phyloP scores from a whole-genome alignment of 2,888 invertebrate genomes.

The Hemithea aestivaria region DNA sequence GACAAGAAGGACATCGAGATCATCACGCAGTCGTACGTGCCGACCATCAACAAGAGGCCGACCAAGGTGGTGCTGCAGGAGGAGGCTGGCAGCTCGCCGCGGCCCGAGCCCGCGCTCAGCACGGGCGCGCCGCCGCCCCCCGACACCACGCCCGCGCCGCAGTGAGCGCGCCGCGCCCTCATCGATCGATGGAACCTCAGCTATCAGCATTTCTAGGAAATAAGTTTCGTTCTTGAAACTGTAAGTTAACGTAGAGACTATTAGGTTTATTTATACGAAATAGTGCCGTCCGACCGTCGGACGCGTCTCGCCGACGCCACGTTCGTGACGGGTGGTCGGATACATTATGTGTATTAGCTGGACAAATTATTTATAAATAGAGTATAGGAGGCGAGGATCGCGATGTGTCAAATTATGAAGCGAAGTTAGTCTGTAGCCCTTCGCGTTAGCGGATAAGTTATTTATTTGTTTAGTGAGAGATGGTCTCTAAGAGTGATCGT shows the following conservation, averaged over 20 bases:
- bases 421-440: constrained; percentile 47
- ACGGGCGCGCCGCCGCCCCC: constrained; percentile 10
- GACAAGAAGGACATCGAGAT: constrained; percentile 66
- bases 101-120: constrained; percentile 25
- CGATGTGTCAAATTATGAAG: constrained; percentile 58
- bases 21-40: constrained; percentile 63
- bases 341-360: constrained; percentile 57
- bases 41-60: constrained; percentile 57
- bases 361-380: constrained; percentile 72
- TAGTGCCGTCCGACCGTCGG: constrained; percentile 43
- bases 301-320: constrained; percentile 45
- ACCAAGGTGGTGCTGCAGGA: constrained; percentile 63
- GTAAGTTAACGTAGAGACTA: constrained; percentile 70
- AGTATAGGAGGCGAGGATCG: constrained; percentile 41
- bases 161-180: constrained; percentile 33
- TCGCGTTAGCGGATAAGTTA: constrained; percentile 63
- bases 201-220: constrained; percentile 68
- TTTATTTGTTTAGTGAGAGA: constrained; percentile 74
- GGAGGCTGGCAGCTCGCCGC: constrained; percentile 19
- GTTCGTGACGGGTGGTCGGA: constrained; percentile 45
- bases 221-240: constrained; percentile 74
- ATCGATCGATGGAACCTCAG: constrained; percentile 58
- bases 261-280: constrained; percentile 48
- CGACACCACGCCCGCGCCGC: constrained; percentile 30
- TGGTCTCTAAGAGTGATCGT: constrained; percentile 56